Percentiles rank a stretch among this genome's conserved stretches.
Evolutionary conservation across 2,888 invertebrate genomes (phyloP).

Genomic region (Melieria picta): DNA sequence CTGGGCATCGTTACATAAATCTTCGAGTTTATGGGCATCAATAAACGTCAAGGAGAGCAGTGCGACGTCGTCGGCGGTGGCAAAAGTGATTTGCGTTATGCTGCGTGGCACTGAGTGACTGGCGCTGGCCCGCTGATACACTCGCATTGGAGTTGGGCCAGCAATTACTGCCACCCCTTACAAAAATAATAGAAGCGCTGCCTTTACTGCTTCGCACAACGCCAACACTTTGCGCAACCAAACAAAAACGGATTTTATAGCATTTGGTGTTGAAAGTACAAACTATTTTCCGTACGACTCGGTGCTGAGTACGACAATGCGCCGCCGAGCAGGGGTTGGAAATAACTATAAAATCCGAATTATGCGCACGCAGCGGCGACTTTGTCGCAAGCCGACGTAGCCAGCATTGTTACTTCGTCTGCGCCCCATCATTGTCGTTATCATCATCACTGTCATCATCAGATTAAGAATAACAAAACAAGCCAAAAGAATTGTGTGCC

Average conservation of each 20-base stretch:
- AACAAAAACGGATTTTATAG: slow-evolving; percentile 46
- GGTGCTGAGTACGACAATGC: slow-evolving; percentile 16
- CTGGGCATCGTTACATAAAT: slow-evolving; percentile 55
- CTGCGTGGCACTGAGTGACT: no score
- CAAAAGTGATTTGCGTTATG: neutral
- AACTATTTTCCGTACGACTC: slow-evolving; percentile 28
- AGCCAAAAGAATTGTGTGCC: slow-evolving; percentile 16
- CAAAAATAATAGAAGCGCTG: neutral
- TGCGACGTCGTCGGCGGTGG: slow-evolving; percentile 9
- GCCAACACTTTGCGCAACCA: slow-evolving; percentile 35
- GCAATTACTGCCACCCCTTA: neutral
- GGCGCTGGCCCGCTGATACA: no score
- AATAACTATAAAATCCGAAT: slow-evolving; percentile 47
- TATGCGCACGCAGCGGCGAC: slow-evolving; percentile 26
- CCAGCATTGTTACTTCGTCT: slow-evolving; percentile 13
- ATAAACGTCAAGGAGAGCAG: slow-evolving; percentile 65
- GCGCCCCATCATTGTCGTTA: slow-evolving; percentile 4
- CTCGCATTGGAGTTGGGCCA: neutral
- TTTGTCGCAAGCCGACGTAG: slow-evolving; percentile 27
- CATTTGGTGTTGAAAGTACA: slow-evolving; percentile 41
- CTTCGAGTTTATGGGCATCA: slow-evolving; percentile 66
- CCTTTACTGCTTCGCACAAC: slow-evolving; percentile 44
- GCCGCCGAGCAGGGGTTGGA: slow-evolving; percentile 18
- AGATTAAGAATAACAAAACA: slow-evolving; percentile 6
- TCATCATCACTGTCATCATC: slow-evolving; percentile 16